Evolutionary conservation across 53 echinoderm and acorn worm species (phyloP).

Genomic region (Echinarachnius parma): DNA sequence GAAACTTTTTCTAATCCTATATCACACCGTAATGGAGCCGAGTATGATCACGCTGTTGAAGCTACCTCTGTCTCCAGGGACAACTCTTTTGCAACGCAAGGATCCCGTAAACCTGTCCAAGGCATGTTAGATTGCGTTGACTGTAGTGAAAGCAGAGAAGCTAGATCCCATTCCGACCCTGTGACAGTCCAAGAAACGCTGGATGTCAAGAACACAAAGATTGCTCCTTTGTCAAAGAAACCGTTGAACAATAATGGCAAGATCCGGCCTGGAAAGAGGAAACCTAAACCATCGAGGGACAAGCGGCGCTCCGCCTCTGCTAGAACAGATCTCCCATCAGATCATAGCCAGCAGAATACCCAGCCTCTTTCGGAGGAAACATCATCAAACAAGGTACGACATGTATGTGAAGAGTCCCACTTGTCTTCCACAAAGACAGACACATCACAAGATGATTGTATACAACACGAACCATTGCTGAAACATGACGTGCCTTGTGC

Average conservation of each 20-base stretch:
- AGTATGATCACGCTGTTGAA: no score
- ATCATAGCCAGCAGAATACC: no score
- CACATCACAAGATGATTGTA: not conserved
- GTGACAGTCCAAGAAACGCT: conserved; percentile 19
- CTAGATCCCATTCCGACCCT: conserved; percentile 27
- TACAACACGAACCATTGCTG: not conserved
- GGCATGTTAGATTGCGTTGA: not conserved
- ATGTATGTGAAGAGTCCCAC: no score
- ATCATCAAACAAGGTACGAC: no score
- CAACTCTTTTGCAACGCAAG: no score
- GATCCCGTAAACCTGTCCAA: no score
- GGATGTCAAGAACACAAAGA: not conserved
- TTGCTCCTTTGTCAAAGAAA: not conserved
- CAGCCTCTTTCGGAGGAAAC: no score
- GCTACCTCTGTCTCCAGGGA: no score
- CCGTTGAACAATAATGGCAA: conserved; percentile 25
- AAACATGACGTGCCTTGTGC: no score
- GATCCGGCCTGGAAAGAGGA: conserved; percentile 35
- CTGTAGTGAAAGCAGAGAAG: not conserved
- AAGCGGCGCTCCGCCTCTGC: conserved; percentile 1
- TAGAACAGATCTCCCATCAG: no score
- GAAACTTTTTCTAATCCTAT: no score
- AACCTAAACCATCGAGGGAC: conserved; percentile 23
- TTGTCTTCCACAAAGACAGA: not conserved
- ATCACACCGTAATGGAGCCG: no score